Conservation (phyloP, 2,113 vertebrate genomes). For the Brachypteracias leptosomus region DNA sequence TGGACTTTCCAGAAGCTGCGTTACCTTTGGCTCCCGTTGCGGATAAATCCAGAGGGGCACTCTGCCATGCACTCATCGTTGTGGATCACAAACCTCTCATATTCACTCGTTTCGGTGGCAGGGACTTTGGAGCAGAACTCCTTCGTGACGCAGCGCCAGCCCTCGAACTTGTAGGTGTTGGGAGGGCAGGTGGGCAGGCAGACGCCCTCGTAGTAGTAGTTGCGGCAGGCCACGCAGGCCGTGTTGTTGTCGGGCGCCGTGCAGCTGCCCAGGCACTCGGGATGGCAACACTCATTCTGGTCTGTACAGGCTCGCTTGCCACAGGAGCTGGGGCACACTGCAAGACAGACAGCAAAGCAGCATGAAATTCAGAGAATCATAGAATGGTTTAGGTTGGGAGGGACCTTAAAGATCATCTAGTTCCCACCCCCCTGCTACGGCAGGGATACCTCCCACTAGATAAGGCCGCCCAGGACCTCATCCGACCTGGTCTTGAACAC, state of each 20-base stretch:
- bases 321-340: slow-evolving; percentile 89
- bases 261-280: slow-evolving; percentile 93
- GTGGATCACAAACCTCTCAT: slow-evolving; percentile 89
- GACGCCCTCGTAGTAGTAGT: slow-evolving; percentile 86
- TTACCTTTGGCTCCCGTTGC: slow-evolving; percentile 89
- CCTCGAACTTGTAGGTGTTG: slow-evolving; percentile 92
- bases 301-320: slow-evolving; percentile 87
- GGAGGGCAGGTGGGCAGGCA: slow-evolving; percentile 88
- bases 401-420: too few species aligned
- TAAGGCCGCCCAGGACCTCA: too few species aligned
- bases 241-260: slow-evolving; percentile 81
- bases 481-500: too few species aligned
- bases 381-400: too few species aligned
- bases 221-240: slow-evolving; percentile 89
- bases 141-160: slow-evolving; percentile 94
- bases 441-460: too few species aligned
- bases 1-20: not conserved
- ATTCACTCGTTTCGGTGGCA: slow-evolving; percentile 72
- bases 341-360: not conserved
- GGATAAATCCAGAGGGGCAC: slow-evolving; percentile 93
- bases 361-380: too few species aligned
- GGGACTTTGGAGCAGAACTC: slow-evolving; percentile 88
- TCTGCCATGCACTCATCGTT: slow-evolving; percentile 91
- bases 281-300: slow-evolving; percentile 89
- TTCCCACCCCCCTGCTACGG: too few species aligned